Conservation (phyloP, 2,888 invertebrate species). For the Sturmia bella region DNA sequence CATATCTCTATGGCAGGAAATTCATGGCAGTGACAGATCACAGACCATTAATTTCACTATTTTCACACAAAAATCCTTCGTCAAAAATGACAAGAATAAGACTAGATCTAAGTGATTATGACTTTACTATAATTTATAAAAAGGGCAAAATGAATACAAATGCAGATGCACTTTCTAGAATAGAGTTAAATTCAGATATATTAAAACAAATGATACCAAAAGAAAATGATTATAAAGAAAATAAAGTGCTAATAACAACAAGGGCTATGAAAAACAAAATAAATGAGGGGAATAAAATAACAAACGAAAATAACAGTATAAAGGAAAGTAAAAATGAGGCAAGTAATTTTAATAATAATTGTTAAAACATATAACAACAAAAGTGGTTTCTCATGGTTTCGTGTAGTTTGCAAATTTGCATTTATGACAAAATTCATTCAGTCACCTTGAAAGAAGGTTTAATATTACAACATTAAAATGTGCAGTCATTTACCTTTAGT, state of each 20-base stretch:
- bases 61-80: no score
- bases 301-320: no score
- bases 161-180: conserved; percentile 1
- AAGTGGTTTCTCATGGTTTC: no score
- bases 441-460: no score
- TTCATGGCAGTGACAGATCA: not conserved
- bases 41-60: not conserved
- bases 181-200: conserved; percentile 2
- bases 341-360: no score
- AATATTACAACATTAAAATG: no score
- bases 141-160: conserved; percentile 11
- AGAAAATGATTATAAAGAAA: conserved; percentile 3
- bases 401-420: no score
- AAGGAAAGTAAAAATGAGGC: no score
- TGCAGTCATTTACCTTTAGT: no score
- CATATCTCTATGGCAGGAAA: not conserved
- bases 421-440: no score
- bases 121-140: not conserved
- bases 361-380: no score
- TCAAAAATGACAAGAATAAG: conserved; percentile 13
- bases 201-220: conserved; percentile 5
- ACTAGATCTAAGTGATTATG: conserved; percentile 9
- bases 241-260: not conserved
- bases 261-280: not conserved
- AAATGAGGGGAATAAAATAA: not conserved